Percentiles rank a stretch among this genome's conserved stretches.
phyloP scores from a whole-genome alignment of 2,797 vertebrate genomes.

The Pampus argenteus region DNA sequence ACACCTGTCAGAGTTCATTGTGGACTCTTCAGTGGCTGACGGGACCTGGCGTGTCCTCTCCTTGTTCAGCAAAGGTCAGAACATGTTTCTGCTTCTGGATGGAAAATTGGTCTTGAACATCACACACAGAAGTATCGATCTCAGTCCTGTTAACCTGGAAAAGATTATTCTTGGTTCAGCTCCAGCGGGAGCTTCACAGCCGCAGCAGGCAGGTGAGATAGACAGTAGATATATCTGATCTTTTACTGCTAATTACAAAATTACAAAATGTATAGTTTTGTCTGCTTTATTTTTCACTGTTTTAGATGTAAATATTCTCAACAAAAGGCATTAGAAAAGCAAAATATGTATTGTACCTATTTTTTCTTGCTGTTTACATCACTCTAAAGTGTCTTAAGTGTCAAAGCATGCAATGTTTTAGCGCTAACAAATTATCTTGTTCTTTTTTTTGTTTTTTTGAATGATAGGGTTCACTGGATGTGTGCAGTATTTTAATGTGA shows the following conservation, averaged over 20 bases:
- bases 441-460: slow-evolving; percentile 4
- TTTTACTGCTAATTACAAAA: background rate
- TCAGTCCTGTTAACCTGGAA: slow-evolving; percentile 65
- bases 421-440: background rate
- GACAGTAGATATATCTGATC: background rate
- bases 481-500: slow-evolving; percentile 79
- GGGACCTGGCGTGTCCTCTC: slow-evolving; percentile 82
- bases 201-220: slow-evolving; percentile 70
- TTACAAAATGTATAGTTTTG: background rate
- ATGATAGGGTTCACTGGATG: slow-evolving; percentile 84
- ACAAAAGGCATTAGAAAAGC: no score
- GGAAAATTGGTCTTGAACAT: slow-evolving; percentile 67
- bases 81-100: slow-evolving; percentile 72
- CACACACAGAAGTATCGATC: slow-evolving; percentile 60
- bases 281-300: background rate
- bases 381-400: background rate
- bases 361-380: background rate
- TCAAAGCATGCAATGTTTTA: background rate
- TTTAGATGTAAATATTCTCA: no score
- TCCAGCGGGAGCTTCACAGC: slow-evolving; percentile 35
- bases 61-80: slow-evolving; percentile 55
- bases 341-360: no score
- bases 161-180: slow-evolving; percentile 75
- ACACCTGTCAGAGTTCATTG: slow-evolving; percentile 62
- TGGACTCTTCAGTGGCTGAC: slow-evolving; percentile 73